Evolutionary conservation across 2,888 invertebrate species (phyloP), one percentile per base, ranked within the genome.

Genomic region (Sesia bembeciformis): DNA sequence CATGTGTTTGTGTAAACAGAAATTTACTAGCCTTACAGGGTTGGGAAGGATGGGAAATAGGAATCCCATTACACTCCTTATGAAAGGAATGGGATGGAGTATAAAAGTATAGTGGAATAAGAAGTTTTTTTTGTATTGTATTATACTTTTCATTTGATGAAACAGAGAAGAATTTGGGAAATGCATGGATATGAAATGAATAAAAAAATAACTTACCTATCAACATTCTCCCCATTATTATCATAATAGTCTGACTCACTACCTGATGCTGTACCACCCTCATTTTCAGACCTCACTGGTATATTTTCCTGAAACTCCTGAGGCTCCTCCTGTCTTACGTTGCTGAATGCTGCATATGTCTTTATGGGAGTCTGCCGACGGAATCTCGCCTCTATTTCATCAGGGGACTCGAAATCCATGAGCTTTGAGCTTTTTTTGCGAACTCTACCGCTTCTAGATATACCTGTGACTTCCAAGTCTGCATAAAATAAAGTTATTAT

Each of bases 351-450:
- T 23, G 23, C 23, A 39, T 72, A 83, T 0, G 79, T 62, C 59
- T 86, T 89, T 4, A 78, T 68, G 0, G 84, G 82, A 0, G 84
- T 81, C 57, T 89, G 80, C 65, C 83, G 74, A 0, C 82, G 69
- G 63, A 89, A 92, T 52, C 52, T 90, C 39, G 92, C 90, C 61
- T 94, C 96, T 53, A 95, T 93, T 70, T 96, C 97, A 75, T 97
- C 98, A 0, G 95, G 95, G 0, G 96, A 96, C 76, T 96, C 96
- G 84, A 97, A 98, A 79, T 97, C 98, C 84, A 96, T 93, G 50
- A 98, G 90, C 77, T 98, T 97, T 0, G 97, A 97, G 23, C 97
- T 98, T 82, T 98, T 98, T 87, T 98, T 98, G 55, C 98, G 90
- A 0, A 98, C 96, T 56, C 97, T 91, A 39, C 97, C 97, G 66